Conservation (phyloP, 2,888 invertebrate genomes). For the Mellilla xanthometata region DNA sequence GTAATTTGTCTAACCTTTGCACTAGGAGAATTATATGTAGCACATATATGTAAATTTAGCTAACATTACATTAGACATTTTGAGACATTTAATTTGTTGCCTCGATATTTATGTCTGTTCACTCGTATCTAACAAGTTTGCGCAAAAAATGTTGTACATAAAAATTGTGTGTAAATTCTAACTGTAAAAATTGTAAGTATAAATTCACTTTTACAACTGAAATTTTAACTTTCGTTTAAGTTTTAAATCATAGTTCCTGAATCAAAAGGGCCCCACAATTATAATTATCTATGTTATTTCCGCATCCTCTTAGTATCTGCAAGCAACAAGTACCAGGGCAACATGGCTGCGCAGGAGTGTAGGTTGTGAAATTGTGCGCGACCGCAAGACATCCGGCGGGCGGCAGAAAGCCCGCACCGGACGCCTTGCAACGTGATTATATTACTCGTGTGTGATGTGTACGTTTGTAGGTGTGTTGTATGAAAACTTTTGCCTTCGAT, state of each 20-base stretch:
- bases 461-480: slow-evolving; percentile 1
- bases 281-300: no score
- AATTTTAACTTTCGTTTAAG: no score
- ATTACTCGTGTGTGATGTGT: slow-evolving; percentile 50
- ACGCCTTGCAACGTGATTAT: slow-evolving; percentile 71
- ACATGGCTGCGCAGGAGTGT: slow-evolving; percentile 45
- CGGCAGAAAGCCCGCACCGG: slow-evolving; percentile 52
- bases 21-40: background rate
- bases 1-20: slow-evolving; percentile 10
- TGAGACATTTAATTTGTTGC: no score
- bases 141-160: no score
- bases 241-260: background rate
- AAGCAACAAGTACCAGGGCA: slow-evolving; percentile 52
- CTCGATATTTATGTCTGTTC: no score
- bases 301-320: slow-evolving; percentile 31
- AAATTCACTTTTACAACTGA: no score
- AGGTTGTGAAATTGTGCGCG: slow-evolving; percentile 79
- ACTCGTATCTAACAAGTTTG: no score
- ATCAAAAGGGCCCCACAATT: no score
- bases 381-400: slow-evolving; percentile 81
- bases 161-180: no score
- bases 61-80: no score
- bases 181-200: no score
- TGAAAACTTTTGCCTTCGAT: slow-evolving; percentile 30
- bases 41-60: no score